These are phyloP conservation scores for Podarcis siculus DNA, from an alignment of 2,797 vertebrate species.

Conservation along the genomic window DNA sequence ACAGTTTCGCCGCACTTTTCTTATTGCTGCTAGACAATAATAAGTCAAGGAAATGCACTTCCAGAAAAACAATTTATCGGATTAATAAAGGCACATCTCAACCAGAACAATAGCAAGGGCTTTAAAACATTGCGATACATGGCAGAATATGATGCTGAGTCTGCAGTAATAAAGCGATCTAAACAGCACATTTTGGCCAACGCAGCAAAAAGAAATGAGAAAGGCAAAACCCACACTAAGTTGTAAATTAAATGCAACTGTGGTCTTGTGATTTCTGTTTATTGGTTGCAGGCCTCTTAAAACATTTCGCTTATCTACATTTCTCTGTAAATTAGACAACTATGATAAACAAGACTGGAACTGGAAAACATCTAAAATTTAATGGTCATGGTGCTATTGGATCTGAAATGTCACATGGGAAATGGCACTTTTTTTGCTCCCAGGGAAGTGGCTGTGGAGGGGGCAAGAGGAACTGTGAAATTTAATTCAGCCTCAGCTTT, in stretches of 20 bases:
- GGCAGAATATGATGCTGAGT: slow-evolving; percentile 36
- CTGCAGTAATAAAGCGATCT: slow-evolving; percentile 24
- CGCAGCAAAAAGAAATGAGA: slow-evolving; percentile 45
- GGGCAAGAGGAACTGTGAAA: slow-evolving; percentile 10
- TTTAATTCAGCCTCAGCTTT: not conserved
- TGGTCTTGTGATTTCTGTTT: slow-evolving; percentile 55
- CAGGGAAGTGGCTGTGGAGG: not conserved
- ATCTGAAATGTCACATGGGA: slow-evolving; percentile 39
- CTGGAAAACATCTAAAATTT: slow-evolving; percentile 52
- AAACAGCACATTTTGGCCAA: slow-evolving; percentile 43
- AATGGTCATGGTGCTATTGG: slow-evolving; percentile 46
- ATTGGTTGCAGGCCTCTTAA: slow-evolving; percentile 67
- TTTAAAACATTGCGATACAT: slow-evolving; percentile 22
- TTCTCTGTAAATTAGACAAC: slow-evolving; percentile 63
- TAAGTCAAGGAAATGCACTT: not conserved
- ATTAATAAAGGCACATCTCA: slow-evolving; percentile 9
- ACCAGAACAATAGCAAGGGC: slow-evolving; percentile 35
- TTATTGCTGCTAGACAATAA: slow-evolving; percentile 5
- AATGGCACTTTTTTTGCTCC: slow-evolving; percentile 20
- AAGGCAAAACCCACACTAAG: slow-evolving; percentile 14
- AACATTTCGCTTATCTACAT: slow-evolving; percentile 60
- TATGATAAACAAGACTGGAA: slow-evolving; percentile 54
- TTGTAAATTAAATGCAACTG: slow-evolving; percentile 60
- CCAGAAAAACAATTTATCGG: slow-evolving; percentile 8
- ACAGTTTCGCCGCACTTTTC: not conserved